These are phyloP conservation scores for Mastigias papua DNA, from an alignment of 30 jellyfish, hydroid and myxozoan species.

Conservation along the genomic window DNA sequence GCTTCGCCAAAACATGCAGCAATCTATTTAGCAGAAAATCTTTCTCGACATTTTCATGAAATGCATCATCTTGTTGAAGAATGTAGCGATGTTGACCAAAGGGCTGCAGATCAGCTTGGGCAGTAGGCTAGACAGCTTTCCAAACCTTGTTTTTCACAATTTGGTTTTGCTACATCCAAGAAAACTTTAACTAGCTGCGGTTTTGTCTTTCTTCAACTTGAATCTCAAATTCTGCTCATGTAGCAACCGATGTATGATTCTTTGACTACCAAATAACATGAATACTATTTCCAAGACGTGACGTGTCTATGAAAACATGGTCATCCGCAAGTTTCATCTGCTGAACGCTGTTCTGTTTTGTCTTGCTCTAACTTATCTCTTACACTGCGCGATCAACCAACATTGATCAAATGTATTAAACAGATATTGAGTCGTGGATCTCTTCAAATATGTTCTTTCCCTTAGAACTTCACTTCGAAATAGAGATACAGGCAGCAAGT, in stretches of 20 bases:
- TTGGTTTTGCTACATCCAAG: background rate
- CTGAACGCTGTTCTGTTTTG: background rate
- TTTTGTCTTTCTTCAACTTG: background rate
- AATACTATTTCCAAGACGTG: too few relatives aligned
- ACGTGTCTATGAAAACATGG: too few relatives aligned
- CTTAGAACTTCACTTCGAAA: background rate
- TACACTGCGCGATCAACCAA: background rate
- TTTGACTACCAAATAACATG: background rate
- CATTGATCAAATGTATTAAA: background rate
- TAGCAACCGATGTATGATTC: background rate
- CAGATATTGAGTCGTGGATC: background rate
- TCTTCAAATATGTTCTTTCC: background rate
- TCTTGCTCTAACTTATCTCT: background rate
- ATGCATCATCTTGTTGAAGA: background rate
- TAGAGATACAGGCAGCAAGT: background rate
- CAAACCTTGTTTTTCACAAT: background rate
- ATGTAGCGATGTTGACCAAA: background rate
- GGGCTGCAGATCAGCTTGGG: background rate
- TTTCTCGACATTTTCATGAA: background rate
- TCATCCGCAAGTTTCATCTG: background rate
- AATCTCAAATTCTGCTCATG: background rate
- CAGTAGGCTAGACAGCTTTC: background rate
- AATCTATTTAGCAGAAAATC: background rate
- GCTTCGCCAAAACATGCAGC: background rate
- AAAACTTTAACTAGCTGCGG: background rate